A percentile compares a stretch with the other conserved stretches of the same genome.
These are phyloP conservation scores for Hypselothyrea guttata DNA, from an alignment of 2,888 invertebrate genomes.

Conservation along the genomic window DNA sequence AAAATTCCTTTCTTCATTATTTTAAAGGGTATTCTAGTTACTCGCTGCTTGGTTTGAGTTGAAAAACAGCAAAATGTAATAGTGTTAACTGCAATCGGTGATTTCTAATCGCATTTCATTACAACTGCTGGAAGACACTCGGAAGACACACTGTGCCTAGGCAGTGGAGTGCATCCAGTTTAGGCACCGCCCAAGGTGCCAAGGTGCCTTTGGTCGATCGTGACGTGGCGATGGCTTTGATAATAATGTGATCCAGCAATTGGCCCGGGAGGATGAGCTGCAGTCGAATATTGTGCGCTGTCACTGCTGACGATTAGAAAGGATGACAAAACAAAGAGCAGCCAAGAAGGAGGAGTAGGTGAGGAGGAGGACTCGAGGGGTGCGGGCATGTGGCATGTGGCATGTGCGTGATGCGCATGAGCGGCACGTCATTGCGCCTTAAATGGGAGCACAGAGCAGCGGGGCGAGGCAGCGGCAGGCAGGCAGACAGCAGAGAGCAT, in stretches of 20 bases:
- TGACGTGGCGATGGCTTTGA: slow-evolving; percentile 57
- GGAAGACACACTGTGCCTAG: too few relatives aligned
- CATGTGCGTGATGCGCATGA: slow-evolving; percentile 74
- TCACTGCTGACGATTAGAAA: slow-evolving; percentile 62
- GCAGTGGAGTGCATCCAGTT: slow-evolving; percentile 16
- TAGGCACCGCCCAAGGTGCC: slow-evolving; percentile 42
- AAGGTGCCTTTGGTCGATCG: slow-evolving; percentile 28
- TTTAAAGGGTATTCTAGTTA: too few relatives aligned
- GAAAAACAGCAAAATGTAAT: too few relatives aligned
- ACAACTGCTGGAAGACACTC: neutral
- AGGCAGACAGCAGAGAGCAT: slow-evolving; percentile 17
- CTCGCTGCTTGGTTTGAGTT: too few relatives aligned
- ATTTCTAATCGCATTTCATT: slow-evolving; percentile 9
- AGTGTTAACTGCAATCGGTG: neutral
- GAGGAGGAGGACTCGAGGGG: neutral
- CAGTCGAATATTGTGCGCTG: slow-evolving; percentile 39
- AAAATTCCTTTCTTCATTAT: too few relatives aligned
- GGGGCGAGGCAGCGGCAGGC: neutral
- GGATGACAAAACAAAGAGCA: slow-evolving; percentile 44
- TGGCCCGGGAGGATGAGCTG: slow-evolving; percentile 47
- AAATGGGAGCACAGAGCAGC: slow-evolving; percentile 68
- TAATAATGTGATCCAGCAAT: slow-evolving; percentile 57
- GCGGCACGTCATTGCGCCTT: slow-evolving; percentile 73
- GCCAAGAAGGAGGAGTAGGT: neutral
- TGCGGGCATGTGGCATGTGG: slow-evolving; percentile 18